Evolutionary conservation across 2,797 vertebrate genomes (phyloP).

Genomic region (Carduelis carduelis): DNA sequence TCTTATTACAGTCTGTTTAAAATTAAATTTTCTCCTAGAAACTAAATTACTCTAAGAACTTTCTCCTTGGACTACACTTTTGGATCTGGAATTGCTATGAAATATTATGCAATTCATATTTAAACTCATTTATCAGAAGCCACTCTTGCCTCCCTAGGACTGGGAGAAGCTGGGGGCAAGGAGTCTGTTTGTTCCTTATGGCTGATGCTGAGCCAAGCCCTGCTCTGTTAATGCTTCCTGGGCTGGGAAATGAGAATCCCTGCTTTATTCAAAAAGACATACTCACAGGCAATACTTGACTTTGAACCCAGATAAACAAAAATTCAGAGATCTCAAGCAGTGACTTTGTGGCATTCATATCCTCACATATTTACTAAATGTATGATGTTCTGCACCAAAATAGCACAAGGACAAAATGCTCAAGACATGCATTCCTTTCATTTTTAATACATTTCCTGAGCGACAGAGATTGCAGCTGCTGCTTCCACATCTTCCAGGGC

Average conservation of each 20-base stretch:
- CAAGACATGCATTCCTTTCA: neutral
- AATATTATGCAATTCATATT: neutral
- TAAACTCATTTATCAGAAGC: neutral
- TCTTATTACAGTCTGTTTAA: neutral
- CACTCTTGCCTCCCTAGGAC: neutral
- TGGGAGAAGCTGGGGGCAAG: neutral
- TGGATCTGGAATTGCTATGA: neutral
- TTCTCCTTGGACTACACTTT: conserved; percentile 7
- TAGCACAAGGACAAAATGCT: neutral
- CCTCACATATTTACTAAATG: neutral
- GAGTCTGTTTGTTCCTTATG: neutral
- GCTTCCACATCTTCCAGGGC: neutral
- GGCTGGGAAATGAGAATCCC: neutral
- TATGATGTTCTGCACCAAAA: neutral
- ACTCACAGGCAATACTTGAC: neutral
- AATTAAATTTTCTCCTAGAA: neutral
- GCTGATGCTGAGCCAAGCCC: neutral
- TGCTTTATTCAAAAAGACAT: neutral
- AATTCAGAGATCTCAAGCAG: neutral
- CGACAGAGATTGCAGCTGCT: neutral
- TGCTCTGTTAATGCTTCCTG: neutral
- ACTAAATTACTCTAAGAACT: neutral
- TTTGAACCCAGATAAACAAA: neutral
- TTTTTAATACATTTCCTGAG: neutral
- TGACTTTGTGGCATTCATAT: neutral